Conservation (phyloP, 2,888 invertebrate genomes). For the Oxystoma pomonae region DNA sequence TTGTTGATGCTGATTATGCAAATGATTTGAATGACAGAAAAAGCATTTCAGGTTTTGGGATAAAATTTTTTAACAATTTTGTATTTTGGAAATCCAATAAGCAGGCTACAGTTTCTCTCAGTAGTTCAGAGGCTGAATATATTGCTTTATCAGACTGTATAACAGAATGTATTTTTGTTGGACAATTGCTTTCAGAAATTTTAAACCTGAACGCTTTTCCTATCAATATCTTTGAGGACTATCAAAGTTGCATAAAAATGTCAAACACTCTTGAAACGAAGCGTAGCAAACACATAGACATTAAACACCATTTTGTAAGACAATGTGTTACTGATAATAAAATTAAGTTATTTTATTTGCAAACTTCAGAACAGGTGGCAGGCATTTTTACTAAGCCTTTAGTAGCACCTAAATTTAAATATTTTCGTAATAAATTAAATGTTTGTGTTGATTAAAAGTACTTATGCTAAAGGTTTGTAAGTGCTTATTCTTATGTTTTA, state of each 20-base stretch:
- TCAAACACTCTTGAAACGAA: conserved; percentile 20
- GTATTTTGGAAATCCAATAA: conserved; percentile 26
- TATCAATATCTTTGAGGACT: conserved; percentile 13
- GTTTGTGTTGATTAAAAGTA: neutral
- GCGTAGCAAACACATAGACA: conserved; percentile 16
- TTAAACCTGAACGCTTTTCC: conserved; percentile 14
- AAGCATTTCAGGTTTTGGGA: conserved; percentile 22
- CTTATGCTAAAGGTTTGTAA: too few relatives aligned
- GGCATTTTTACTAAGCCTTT: neutral
- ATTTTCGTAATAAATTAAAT: neutral
- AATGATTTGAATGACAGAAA: conserved; percentile 21
- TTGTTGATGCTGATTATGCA: conserved; percentile 27
- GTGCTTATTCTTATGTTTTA: too few relatives aligned
- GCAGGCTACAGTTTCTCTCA: conserved; percentile 22
- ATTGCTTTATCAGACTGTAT: conserved; percentile 22
- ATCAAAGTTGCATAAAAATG: conserved; percentile 17
- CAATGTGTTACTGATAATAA: conserved; percentile 1
- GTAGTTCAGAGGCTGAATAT: conserved; percentile 27
- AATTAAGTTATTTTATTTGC: conserved; percentile 8
- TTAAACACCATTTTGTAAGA: conserved; percentile 9
- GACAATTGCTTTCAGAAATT: conserved; percentile 20
- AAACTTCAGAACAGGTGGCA: neutral
- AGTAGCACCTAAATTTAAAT: neutral
- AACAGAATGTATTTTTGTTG: conserved; percentile 23
- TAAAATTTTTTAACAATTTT: conserved; percentile 22